Percentiles rank a stretch among this genome's conserved stretches.
Evolutionary conservation across 1,140 invertebrate genomes (phyloP).

Genomic region (Trichonephila inaurata): DNA sequence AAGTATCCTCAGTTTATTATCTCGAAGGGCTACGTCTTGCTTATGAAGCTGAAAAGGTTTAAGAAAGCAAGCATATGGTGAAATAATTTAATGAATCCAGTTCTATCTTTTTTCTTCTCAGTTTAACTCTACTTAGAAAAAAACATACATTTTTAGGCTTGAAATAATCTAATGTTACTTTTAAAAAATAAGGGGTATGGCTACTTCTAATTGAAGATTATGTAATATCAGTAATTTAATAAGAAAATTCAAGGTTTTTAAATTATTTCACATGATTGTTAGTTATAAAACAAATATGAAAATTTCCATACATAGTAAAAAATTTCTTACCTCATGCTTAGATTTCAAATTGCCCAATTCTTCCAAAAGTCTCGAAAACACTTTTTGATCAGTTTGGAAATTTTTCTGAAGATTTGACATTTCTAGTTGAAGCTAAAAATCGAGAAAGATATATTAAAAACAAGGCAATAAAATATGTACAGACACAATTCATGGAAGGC

Average conservation of each 20-base stretch:
- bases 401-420: slow-evolving; percentile 44
- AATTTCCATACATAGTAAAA: too few relatives aligned
- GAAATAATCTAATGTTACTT: neutral
- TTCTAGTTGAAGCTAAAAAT: slow-evolving; percentile 60
- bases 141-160: too few relatives aligned
- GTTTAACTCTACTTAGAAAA: too few relatives aligned
- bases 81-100: neutral
- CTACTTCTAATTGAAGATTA: too few relatives aligned
- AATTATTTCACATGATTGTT: too few relatives aligned
- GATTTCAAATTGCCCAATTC: slow-evolving; percentile 70
- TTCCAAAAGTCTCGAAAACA: slow-evolving; percentile 58
- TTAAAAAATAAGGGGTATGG: too few relatives aligned
- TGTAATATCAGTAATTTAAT: too few relatives aligned
- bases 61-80: neutral
- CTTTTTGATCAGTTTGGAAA: slow-evolving; percentile 29
- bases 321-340: slow-evolving; percentile 56
- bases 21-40: slow-evolving; percentile 78
- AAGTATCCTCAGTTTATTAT: slow-evolving; percentile 77
- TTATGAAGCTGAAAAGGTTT: slow-evolving; percentile 78
- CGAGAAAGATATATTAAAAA: neutral
- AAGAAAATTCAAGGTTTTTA: too few relatives aligned
- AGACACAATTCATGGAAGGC: neutral
- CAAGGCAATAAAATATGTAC: neutral
- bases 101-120: too few relatives aligned
- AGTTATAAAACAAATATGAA: too few relatives aligned